Conservation (phyloP, 2,888 invertebrate species). For the Spisula solida region DNA sequence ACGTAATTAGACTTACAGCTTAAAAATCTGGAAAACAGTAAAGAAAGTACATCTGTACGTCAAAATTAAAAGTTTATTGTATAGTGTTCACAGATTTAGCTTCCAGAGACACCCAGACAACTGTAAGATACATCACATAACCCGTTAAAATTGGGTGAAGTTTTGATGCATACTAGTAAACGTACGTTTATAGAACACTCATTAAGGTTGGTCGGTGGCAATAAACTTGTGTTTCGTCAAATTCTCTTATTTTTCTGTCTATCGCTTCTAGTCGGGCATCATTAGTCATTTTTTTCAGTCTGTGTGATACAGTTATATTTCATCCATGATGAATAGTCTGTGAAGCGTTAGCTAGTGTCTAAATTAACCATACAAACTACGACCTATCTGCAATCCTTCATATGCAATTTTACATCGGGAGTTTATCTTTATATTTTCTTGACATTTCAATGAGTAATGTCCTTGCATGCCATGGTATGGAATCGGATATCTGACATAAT, state of each 20-base stretch:
- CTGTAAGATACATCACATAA: neutral
- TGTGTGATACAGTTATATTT: neutral
- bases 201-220: neutral
- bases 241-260: constrained; percentile 14
- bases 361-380: constrained; percentile 28
- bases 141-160: constrained; percentile 5
- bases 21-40: neutral
- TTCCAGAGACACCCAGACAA: neutral
- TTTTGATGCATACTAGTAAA: neutral
- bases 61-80: constrained; percentile 9
- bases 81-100: neutral
- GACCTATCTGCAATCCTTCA: constrained; percentile 33
- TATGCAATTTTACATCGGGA: constrained; percentile 15
- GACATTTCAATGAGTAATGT: neutral
- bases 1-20: neutral
- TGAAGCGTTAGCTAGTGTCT: constrained; percentile 27
- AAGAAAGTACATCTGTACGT: neutral
- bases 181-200: constrained; percentile 12
- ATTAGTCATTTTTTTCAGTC: neutral
- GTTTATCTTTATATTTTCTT: neutral
- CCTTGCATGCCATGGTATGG: neutral
- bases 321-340: constrained; percentile 13
- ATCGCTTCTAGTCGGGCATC: neutral
- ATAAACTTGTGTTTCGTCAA: constrained; percentile 7
- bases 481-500: neutral